phyloP scores from a whole-genome alignment of 2,113 vertebrate genomes.

The Gambusia holbrooki region DNA sequence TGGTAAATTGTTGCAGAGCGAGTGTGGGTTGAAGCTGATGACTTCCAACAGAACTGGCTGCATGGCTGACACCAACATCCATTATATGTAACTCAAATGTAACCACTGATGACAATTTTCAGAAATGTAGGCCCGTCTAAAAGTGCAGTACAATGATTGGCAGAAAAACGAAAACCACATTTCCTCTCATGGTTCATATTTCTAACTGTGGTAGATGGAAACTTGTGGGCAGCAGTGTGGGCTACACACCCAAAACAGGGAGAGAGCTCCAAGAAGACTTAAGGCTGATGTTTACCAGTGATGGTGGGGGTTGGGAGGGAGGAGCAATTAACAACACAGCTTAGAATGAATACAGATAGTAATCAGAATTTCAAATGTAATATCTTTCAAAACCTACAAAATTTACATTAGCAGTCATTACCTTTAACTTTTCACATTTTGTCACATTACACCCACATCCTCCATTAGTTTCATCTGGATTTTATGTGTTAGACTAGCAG shows the following conservation, averaged over 20 bases:
- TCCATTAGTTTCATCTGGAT: too few species aligned
- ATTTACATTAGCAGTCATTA: too few species aligned
- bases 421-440: too few species aligned
- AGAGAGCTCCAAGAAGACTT: background rate
- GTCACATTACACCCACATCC: too few species aligned
- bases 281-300: background rate
- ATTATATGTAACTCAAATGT: background rate
- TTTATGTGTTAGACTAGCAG: background rate
- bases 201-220: background rate
- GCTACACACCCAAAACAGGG: background rate
- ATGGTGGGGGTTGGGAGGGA: background rate
- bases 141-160: background rate
- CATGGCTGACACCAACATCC: background rate
- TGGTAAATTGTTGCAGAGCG: background rate
- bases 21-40: background rate
- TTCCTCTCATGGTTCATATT: background rate
- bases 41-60: background rate
- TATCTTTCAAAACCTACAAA: background rate
- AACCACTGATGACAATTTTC: background rate
- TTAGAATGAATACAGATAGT: background rate
- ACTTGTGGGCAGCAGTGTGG: background rate
- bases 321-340: background rate
- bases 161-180: background rate
- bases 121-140: background rate
- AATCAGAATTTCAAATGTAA: slow-evolving; percentile 1